phyloP scores from a whole-genome alignment of 2,888 invertebrate genomes.

The Biston stratarius region DNA sequence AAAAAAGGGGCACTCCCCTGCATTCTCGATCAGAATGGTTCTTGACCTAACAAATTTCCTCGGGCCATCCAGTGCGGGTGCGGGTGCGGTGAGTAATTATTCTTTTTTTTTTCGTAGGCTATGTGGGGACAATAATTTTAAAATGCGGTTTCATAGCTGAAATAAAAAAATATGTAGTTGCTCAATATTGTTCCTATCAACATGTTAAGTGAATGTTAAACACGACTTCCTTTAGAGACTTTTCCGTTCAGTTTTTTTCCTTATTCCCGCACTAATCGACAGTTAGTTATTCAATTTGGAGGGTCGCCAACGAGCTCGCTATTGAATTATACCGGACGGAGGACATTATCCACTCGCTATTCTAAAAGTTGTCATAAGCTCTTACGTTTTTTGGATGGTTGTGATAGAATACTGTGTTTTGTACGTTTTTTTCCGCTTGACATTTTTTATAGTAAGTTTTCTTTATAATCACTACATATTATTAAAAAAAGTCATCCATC shows the following conservation, averaged over 20 bases:
- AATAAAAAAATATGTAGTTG: neutral
- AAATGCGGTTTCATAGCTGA: neutral
- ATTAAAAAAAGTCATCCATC: too few species aligned
- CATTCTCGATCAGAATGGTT: too few species aligned
- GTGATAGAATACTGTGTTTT: conserved; percentile 19
- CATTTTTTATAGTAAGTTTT: neutral
- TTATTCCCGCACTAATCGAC: conserved; percentile 67
- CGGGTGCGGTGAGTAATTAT: too few species aligned
- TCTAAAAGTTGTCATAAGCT: conserved; percentile 41
- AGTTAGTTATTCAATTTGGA: conserved; percentile 79
- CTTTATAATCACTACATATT: too few species aligned
- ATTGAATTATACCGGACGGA: conserved; percentile 61
- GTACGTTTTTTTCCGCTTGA: conserved; percentile 1
- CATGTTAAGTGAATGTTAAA: conserved; percentile 38
- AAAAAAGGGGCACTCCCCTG: too few species aligned
- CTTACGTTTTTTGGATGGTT: conserved; percentile 18
- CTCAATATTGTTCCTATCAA: conserved; percentile 23
- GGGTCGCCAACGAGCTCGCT: conserved; percentile 63
- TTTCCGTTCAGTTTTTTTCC: conserved; percentile 46
- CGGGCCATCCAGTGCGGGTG: too few species aligned
- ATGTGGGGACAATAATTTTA: neutral
- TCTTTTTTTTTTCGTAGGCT: too few species aligned
- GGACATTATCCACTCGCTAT: conserved; percentile 48
- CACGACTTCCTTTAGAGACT: conserved; percentile 33
- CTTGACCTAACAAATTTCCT: too few species aligned